Evolutionary conservation across 2,113 vertebrate species (phyloP).

Genomic region (Rhinichthys klamathensis): DNA sequence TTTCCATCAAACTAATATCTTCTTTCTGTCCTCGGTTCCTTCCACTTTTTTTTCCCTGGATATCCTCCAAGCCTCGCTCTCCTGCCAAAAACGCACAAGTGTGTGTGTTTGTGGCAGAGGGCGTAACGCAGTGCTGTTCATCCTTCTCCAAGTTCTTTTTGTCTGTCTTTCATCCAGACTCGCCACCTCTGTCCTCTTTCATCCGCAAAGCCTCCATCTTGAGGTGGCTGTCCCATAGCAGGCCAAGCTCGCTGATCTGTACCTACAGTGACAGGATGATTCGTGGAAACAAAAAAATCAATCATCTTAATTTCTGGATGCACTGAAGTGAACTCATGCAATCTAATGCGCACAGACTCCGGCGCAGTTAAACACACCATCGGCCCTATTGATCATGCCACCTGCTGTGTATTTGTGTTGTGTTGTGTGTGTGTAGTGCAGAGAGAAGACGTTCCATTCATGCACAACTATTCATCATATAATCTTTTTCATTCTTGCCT

Average conservation of each 20-base stretch:
- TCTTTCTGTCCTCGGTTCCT: slow-evolving; percentile 53
- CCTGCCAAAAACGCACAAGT: slow-evolving; percentile 40
- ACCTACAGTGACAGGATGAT: slow-evolving; percentile 46
- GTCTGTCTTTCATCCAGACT: slow-evolving; percentile 26
- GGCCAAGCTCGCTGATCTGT: slow-evolving; percentile 32
- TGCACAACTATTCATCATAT: background rate
- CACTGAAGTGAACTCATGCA: slow-evolving; percentile 78
- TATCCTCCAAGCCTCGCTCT: slow-evolving; percentile 44
- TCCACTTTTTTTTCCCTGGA: slow-evolving; percentile 56
- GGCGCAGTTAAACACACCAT: slow-evolving; percentile 48
- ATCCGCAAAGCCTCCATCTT: background rate
- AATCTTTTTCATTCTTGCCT: slow-evolving; percentile 15
- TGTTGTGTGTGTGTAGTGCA: slow-evolving; percentile 1
- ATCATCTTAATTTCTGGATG: slow-evolving; percentile 79
- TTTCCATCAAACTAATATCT: slow-evolving; percentile 56
- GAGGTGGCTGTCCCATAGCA: slow-evolving; percentile 4
- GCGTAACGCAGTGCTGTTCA: slow-evolving; percentile 37
- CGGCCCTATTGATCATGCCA: slow-evolving; percentile 13
- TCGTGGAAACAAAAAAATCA: slow-evolving; percentile 73
- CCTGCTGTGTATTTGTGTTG: slow-evolving; percentile 26
- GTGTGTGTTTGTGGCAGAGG: background rate
- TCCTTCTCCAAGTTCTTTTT: slow-evolving; percentile 38
- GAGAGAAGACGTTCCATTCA: slow-evolving; percentile 8
- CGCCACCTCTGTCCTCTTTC: slow-evolving; percentile 12
- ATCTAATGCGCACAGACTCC: slow-evolving; percentile 69